A percentile compares a stretch with the other conserved stretches of the same genome.
Conservation (phyloP, 2,797 vertebrate species). For the Aldrovandia affinis region DNA sequence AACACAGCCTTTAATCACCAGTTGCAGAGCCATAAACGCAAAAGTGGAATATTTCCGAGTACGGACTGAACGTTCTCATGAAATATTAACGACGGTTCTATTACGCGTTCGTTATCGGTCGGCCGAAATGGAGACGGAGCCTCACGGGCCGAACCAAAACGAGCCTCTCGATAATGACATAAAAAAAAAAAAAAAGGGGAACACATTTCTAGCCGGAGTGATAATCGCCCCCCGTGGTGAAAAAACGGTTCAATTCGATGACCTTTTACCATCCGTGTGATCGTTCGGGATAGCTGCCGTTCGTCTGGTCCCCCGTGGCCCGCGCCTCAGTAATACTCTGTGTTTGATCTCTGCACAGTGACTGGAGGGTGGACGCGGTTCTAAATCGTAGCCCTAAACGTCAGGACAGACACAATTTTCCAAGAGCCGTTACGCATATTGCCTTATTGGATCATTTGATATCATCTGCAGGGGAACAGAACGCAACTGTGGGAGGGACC, state of each 20-base stretch:
- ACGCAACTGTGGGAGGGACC: not conserved
- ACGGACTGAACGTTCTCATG: constrained; percentile 22
- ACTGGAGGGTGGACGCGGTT: not conserved
- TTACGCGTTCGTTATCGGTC: not conserved
- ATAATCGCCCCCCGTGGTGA: not conserved
- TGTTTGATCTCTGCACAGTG: not conserved
- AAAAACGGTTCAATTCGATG: not conserved
- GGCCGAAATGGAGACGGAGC: constrained; percentile 19
- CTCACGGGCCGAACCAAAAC: not conserved
- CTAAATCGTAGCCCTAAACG: not conserved
- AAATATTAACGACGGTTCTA: constrained; percentile 24
- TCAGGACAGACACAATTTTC: not conserved
- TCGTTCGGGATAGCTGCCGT: not conserved
- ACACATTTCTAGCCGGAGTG: not conserved
- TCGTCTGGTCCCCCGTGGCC: not conserved
- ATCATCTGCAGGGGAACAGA: not conserved
- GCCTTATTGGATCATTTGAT: not conserved
- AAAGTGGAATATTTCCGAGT: constrained; percentile 3
- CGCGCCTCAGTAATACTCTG: not conserved
- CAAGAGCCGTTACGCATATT: not conserved
- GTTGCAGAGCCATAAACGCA: not conserved
- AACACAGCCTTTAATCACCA: constrained; percentile 14
- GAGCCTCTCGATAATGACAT: not conserved
- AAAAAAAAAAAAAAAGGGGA: not conserved
- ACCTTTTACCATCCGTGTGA: not conserved